Evolutionary conservation across 2,113 vertebrate genomes (phyloP).

Genomic region (Nipponia nippon): DNA sequence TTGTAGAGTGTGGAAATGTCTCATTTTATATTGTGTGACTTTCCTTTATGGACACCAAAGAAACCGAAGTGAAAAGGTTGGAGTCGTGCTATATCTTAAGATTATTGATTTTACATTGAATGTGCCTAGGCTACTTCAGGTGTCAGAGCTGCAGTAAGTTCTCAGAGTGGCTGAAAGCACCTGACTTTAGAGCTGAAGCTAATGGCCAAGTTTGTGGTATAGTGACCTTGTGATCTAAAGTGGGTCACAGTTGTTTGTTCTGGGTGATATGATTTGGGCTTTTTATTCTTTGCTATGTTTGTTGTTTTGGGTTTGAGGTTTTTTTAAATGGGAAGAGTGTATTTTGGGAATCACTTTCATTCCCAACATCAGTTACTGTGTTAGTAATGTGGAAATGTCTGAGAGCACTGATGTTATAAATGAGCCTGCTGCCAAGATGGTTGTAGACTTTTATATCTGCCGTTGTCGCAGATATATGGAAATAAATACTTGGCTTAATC

Average conservation of each 20-base stretch:
- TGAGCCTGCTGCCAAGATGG: neutral
- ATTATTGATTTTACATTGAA: neutral
- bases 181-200: constrained; percentile 38
- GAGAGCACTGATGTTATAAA: neutral
- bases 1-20: constrained; percentile 18
- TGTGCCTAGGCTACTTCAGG: neutral
- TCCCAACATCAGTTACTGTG: neutral
- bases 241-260: constrained; percentile 3
- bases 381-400: neutral
- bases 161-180: neutral
- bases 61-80: constrained; percentile 28
- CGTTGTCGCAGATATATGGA: neutral
- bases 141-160: neutral
- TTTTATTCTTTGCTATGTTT: neutral
- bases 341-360: neutral
- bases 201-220: neutral
- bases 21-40: constrained; percentile 27
- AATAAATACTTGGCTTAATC: neutral
- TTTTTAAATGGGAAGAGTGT: constrained; percentile 26
- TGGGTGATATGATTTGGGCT: neutral
- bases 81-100: neutral
- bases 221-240: constrained; percentile 41
- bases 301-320: neutral
- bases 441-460: neutral
- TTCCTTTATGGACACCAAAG: neutral